These are phyloP conservation scores for Desmophyllum pertusum DNA, from an alignment of 92 coral and sea anemone species.

Conservation along the genomic window DNA sequence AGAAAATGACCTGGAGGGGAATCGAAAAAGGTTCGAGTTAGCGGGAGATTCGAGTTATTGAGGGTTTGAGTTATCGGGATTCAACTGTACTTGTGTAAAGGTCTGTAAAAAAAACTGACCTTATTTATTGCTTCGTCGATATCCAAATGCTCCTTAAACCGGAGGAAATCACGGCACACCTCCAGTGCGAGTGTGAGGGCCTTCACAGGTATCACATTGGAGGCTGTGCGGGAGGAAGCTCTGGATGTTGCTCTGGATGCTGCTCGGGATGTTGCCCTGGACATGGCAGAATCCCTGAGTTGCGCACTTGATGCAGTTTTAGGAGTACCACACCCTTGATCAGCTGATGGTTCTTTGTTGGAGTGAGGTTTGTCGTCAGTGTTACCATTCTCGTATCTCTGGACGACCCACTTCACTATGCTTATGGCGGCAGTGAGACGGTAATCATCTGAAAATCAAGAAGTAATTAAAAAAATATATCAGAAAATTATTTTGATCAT, in stretches of 20 bases:
- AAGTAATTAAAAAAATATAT: neutral
- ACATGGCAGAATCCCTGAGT: neutral
- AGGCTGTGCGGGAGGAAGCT: conserved; percentile 7
- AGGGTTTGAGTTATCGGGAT: too few relatives aligned
- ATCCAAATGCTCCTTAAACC: conserved; percentile 79
- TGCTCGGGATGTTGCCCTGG: neutral
- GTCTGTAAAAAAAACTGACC: conserved; percentile 22
- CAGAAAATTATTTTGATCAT: neutral
- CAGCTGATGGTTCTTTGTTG: conserved; percentile 12
- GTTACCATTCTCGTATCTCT: conserved; percentile 59
- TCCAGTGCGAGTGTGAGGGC: conserved; percentile 85
- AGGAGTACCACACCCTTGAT: conserved; percentile 22
- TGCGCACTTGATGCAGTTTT: conserved; percentile 26
- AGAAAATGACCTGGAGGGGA: too few relatives aligned
- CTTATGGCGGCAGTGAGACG: conserved; percentile 85
- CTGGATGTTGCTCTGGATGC: conserved; percentile 34
- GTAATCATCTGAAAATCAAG: conserved; percentile 75
- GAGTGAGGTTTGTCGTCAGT: conserved; percentile 19
- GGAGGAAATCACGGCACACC: conserved; percentile 81
- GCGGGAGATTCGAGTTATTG: too few relatives aligned
- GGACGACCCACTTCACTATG: conserved; percentile 80
- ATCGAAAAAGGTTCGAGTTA: too few relatives aligned
- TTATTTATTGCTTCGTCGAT: conserved; percentile 72
- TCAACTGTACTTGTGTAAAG: too few relatives aligned
- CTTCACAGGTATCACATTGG: conserved; percentile 73